These are phyloP conservation scores for Standfussiana lucernea DNA, from an alignment of 2,888 invertebrate genomes.

Conservation along the genomic window DNA sequence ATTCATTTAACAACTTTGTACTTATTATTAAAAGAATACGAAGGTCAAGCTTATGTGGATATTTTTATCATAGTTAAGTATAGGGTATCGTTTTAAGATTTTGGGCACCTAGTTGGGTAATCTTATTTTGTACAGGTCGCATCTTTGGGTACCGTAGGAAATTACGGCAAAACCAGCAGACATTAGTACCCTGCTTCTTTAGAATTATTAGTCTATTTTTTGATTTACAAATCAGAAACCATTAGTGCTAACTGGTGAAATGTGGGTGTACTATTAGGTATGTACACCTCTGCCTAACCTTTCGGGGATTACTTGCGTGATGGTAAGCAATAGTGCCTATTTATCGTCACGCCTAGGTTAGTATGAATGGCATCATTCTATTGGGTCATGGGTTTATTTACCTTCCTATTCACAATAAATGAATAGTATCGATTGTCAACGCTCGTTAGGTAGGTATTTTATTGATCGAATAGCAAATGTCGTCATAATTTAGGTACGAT, in stretches of 20 bases:
- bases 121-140: no score
- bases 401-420: not conserved
- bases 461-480: not conserved
- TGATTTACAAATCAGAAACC: not conserved
- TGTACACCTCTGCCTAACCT: no score
- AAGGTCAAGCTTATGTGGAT: not conserved
- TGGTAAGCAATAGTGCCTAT: not conserved
- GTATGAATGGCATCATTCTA: not conserved
- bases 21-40: not conserved
- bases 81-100: no score
- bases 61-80: no score
- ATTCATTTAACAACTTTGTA: constrained; percentile 3
- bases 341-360: not conserved
- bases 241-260: no score
- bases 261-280: no score
- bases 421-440: not conserved
- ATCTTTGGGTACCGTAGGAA: no score
- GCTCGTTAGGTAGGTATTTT: not conserved
- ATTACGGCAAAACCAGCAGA: not conserved
- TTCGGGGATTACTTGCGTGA: no score
- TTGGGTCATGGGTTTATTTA: not conserved
- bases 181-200: not conserved
- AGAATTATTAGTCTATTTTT: not conserved
- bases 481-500: no score
- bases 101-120: no score